A percentile compares a stretch with the other conserved stretches of the same genome.
These are phyloP conservation scores for Macrophya alboannulata DNA, from an alignment of 2,888 invertebrate species.

Conservation along the genomic window DNA sequence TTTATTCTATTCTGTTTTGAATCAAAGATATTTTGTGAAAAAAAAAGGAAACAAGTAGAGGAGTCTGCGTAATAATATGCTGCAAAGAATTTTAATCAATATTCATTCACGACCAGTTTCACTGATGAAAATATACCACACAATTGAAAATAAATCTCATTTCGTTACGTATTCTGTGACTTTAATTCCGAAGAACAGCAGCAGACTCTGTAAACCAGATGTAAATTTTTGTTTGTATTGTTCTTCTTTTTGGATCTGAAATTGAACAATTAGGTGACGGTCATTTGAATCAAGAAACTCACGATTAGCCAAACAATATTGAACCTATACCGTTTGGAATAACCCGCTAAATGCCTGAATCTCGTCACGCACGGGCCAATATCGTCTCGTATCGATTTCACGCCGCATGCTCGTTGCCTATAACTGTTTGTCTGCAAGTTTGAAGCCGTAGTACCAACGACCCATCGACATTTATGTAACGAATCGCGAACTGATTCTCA, in stretches of 20 bases:
- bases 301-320: not conserved
- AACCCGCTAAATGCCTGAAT: constrained; percentile 25
- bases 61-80: not conserved
- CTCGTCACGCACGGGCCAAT: constrained; percentile 40
- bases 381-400: constrained; percentile 52
- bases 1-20: no score
- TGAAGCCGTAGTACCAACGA: constrained; percentile 28
- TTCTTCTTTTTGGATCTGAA: not conserved
- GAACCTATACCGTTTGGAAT: constrained; percentile 4
- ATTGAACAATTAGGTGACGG: not conserved
- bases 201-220: not conserved
- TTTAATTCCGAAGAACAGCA: not conserved
- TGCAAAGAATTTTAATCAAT: not conserved
- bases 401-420: constrained; percentile 5
- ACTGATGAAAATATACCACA: not conserved
- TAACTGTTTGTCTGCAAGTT: constrained; percentile 41
- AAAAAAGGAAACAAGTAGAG: not conserved
- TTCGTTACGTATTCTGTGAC: not conserved
- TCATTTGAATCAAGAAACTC: constrained; percentile 20
- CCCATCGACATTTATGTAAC: constrained; percentile 12
- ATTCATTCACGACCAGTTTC: constrained; percentile 21
- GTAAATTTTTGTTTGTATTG: not conserved
- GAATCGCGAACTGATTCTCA: constrained; percentile 24
- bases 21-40: not conserved
- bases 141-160: constrained; percentile 8